A percentile compares a stretch with the other conserved stretches of the same genome.
Evolutionary conservation across 2,113 vertebrate species (phyloP).

Genomic region (Kryptolebias marmoratus): DNA sequence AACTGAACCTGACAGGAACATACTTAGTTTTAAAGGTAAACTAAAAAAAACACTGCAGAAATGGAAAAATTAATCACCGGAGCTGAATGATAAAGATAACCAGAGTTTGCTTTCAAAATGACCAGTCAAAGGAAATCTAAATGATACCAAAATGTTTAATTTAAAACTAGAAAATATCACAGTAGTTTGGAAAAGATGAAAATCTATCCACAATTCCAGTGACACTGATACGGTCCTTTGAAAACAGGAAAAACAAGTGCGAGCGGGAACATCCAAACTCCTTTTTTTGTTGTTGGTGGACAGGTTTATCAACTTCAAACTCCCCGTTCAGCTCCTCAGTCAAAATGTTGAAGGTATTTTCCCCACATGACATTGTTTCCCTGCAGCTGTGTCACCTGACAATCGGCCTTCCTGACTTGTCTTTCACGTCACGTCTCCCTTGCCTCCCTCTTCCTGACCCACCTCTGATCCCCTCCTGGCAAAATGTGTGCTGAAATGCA

Average conservation of each 20-base stretch:
- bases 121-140: no score
- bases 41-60: neutral
- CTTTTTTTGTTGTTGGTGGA: neutral
- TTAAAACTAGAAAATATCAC: neutral
- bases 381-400: neutral
- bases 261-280: neutral
- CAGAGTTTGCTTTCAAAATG: no score
- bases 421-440: neutral
- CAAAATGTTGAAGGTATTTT: neutral
- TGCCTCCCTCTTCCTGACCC: neutral
- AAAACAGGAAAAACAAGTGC: no score
- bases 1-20: neutral
- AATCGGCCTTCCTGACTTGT: neutral
- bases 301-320: neutral
- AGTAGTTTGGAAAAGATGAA: fast-evolving
- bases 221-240: no score
- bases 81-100: no score
- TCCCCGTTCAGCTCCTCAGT: neutral
- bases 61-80: no score
- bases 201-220: no score
- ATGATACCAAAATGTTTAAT: neutral
- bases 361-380: neutral
- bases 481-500: neutral
- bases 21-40: neutral
- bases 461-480: neutral